Base-by-base conservation (phyloP, 1,140 invertebrate species). In the Hycleus cichorii region DNA sequence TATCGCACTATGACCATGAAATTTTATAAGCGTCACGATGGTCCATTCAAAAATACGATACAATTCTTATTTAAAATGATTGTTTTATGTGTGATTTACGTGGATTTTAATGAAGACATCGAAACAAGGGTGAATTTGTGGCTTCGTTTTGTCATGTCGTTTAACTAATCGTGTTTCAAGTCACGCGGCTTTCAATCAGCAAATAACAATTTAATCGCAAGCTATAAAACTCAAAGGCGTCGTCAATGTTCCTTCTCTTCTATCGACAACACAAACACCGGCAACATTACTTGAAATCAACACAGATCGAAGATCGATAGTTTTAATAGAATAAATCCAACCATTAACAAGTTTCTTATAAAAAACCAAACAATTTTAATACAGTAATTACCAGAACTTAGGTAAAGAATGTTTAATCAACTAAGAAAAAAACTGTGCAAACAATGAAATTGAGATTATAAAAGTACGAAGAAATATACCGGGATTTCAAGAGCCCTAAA, bases 91-190 rank as follows among this genome's bases (percentile, higher is more conserved):
- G 32, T 32, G 7, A 32, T 32, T 32, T 32, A 32, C 7, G 32
- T 32, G 32, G 7, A 32, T 32, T 32, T 32, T 32, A 49, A 63
- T 63, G 57, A 54, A 63, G 61, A 63, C 57, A 53, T 63, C 61
- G 27, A 38, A 47, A 52, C 32, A 32, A 32, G 32, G 32, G 32
- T 32, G 7, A 49, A 62, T 62, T 62, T 62, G 60, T 58, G 32
- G 60, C 50, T 62, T 58, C 53, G 53, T 57, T 58, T 57, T 53
- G 49, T 53, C 42, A 56, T 53, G 9, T 58, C 56, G 4, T 18
- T 42, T 32, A 32, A 38, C 54, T 60, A 63, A 63, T 60, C 52
- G 53, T 53, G 42, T 63, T 60, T 63, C 58, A 51, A 60, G 58
- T 63, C 58, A 63, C 52, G 61, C 61, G 18, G 53, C 46, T 25